Evolutionary conservation across 2,888 invertebrate genomes (phyloP).

Genomic region (Poecilobothrus nobilitatus): DNA sequence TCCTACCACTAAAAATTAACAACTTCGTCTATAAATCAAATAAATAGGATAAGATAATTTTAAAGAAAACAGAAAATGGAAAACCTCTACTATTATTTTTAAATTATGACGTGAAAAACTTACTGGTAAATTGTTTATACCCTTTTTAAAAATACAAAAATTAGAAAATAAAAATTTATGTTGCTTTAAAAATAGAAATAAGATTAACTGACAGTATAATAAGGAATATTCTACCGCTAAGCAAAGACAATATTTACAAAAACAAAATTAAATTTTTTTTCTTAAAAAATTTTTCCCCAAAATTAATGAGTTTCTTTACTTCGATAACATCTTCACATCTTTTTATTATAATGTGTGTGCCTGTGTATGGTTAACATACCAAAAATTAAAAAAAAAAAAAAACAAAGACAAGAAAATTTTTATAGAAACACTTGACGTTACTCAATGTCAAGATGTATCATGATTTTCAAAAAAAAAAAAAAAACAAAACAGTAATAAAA

Average conservation of each 20-base stretch:
- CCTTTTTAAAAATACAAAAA: too few species aligned
- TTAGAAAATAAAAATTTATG: too few species aligned
- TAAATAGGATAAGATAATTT: too few species aligned
- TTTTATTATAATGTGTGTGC: neutral
- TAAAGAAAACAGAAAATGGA: too few species aligned
- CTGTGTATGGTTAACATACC: neutral
- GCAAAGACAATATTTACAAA: neutral
- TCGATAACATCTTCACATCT: neutral
- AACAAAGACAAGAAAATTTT: neutral
- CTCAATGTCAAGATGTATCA: constrained; percentile 4
- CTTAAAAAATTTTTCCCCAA: neutral
- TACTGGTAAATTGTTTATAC: too few species aligned
- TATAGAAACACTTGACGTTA: constrained; percentile 4
- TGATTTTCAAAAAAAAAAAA: neutral
- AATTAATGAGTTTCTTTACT: constrained; percentile 1
- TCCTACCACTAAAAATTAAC: too few species aligned
- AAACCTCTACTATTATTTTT: too few species aligned
- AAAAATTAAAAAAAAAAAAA: too few species aligned
- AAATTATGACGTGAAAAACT: too few species aligned
- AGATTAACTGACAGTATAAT: neutral
- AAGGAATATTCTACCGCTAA: neutral
- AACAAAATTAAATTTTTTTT: neutral
- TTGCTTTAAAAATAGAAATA: too few species aligned
- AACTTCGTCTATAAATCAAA: too few species aligned
- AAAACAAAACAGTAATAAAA: neutral